A percentile compares a stretch with the other conserved stretches of the same genome.
Evolutionary conservation across 2,888 invertebrate genomes (phyloP).

Genomic region (Micoletzkya japonica): DNA sequence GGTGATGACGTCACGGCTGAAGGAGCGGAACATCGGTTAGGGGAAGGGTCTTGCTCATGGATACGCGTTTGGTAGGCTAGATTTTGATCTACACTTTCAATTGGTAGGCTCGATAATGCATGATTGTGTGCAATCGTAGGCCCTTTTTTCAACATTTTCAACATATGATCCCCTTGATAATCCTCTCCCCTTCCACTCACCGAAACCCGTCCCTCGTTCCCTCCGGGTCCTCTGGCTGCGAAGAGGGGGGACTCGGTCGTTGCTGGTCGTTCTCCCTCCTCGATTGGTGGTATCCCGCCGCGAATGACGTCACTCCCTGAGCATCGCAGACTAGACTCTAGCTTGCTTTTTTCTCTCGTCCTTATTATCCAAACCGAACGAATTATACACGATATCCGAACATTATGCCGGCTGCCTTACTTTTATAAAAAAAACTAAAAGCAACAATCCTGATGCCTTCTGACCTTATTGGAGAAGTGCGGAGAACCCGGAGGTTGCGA

Average conservation of each 20-base stretch:
- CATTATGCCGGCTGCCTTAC: too few relatives aligned
- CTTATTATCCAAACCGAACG: not conserved
- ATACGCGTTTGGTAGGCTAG: too few relatives aligned
- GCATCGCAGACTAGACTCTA: not conserved
- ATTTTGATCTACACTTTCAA: too few relatives aligned
- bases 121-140: too few relatives aligned
- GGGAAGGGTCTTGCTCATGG: too few relatives aligned
- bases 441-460: slow-evolving; percentile 2
- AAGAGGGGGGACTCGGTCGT: slow-evolving; percentile 14
- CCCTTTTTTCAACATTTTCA: too few relatives aligned
- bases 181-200: not conserved
- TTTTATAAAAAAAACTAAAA: slow-evolving; percentile 4
- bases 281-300: slow-evolving; percentile 23
- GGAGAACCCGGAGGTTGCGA: slow-evolving; percentile 1
- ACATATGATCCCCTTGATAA: not conserved
- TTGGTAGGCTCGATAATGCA: too few relatives aligned
- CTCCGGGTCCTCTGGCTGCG: slow-evolving; percentile 26
- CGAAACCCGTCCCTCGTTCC: slow-evolving; percentile 25
- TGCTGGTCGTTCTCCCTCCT: not conserved
- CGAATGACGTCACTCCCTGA: slow-evolving; percentile 27
- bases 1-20: slow-evolving; percentile 22
- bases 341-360: not conserved
- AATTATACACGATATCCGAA: too few relatives aligned
- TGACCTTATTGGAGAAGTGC: not conserved
- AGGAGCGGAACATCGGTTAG: too few relatives aligned